Base-by-base conservation (phyloP, 2,888 invertebrate species). In the Noctua fimbriata region DNA sequence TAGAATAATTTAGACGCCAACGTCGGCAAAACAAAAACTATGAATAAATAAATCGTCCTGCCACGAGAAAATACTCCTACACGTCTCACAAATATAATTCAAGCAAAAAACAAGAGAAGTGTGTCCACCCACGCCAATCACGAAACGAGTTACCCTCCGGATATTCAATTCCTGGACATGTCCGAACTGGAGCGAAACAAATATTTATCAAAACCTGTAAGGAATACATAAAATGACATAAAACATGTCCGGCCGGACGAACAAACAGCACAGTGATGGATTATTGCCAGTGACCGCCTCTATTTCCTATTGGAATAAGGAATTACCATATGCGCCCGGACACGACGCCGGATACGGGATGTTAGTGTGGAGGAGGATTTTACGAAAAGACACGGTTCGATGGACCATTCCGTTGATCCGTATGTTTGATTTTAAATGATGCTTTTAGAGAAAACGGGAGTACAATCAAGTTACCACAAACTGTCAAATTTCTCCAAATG, bases 201-300 rank as follows among this genome's bases (percentile, higher is more conserved):
- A 96, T 96, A 97, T 97, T 96, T 96, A 96, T 97, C 96, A 96
- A 95, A 95, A 95, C 96, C 95, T 96, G 96, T 94, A 94, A 96
- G 96, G 97, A 97, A 97, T 97, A 96, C 96, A 93, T 94, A 96
- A 96, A 95, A 94, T 94, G 95, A 95, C 96, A 95, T 94, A 95
- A 95, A 96, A 95, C 95, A 95, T 93, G 94, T 91, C 93, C 92
- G 92, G 89, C 90, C 91, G 91, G 93, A 93, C 94, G 93, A 94
- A 96, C 95, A 95, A 95, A 95, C 92, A 87, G 85, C 86, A 78
- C 92, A 91, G 95, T 96, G 96, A 96, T 96, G 96, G 97, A 96
- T 96, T 96, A 96, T 96, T 96, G 96, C 96, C 92, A 95, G 94
- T 96, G 97, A 96, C 96, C 96, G 96, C 96, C 94, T 95, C 95